Percentiles rank a stretch among this genome's conserved stretches.
Evolutionary conservation across 2,888 invertebrate species (phyloP).

Genomic region (Arrhopalites spinosus): DNA sequence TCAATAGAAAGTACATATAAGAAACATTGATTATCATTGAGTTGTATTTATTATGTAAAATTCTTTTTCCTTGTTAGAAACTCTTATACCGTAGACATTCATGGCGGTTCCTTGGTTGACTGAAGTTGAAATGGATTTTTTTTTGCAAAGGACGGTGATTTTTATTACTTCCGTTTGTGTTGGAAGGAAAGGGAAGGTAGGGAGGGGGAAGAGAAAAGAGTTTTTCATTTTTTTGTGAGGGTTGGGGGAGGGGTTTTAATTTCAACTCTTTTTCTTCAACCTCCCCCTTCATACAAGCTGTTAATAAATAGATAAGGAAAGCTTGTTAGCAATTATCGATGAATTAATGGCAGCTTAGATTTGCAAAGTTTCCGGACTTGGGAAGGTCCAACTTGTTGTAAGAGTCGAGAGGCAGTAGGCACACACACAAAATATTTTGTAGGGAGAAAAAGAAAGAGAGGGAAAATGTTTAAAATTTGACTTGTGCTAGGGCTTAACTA

Average conservation of each 20-base stretch:
- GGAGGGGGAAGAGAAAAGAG: neutral
- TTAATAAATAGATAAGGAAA: slow-evolving; percentile 33
- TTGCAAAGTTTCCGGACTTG: slow-evolving; percentile 26
- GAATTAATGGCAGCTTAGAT: slow-evolving; percentile 28
- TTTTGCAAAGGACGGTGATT: neutral
- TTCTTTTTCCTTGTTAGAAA: no score
- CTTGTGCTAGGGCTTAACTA: neutral
- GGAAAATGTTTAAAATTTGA: neutral
- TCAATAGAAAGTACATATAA: neutral
- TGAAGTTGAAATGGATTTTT: neutral
- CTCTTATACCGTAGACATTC: no score
- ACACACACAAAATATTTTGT: neutral
- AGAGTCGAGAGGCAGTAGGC: neutral
- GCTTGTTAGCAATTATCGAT: slow-evolving; percentile 35
- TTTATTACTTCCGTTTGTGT: slow-evolving; percentile 10
- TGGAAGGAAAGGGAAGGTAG: neutral
- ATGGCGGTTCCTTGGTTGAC: neutral
- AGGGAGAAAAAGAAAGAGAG: neutral
- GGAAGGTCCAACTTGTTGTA: neutral
- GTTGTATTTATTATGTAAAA: no score
- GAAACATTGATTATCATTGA: no score
- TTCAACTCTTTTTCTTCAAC: neutral
- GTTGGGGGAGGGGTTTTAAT: neutral
- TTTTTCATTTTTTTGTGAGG: neutral
- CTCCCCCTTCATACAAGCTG: slow-evolving; percentile 18